Evolutionary conservation across 2,797 vertebrate species (phyloP).

Genomic region (Sandelia bainsii): DNA sequence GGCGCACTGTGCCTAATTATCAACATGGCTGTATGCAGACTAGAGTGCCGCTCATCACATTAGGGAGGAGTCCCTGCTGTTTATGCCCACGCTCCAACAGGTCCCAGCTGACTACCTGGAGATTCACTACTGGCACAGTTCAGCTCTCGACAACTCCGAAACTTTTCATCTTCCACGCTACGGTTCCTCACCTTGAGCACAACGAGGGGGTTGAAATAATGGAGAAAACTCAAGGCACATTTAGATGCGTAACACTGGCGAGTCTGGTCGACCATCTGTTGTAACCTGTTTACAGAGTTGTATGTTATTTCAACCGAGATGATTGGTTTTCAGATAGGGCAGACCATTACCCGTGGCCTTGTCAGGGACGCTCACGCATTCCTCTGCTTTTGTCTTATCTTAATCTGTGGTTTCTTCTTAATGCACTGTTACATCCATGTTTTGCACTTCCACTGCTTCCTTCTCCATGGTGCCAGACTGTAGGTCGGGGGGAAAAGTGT

Average conservation of each 20-base stretch:
- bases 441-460: constrained; percentile 9
- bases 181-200: constrained; percentile 37
- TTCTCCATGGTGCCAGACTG: constrained; percentile 5
- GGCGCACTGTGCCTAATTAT: constrained; percentile 80
- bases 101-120: constrained; percentile 74
- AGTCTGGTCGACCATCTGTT: constrained; percentile 35
- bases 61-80: constrained; percentile 76
- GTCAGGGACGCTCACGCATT: neutral
- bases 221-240: constrained; percentile 7
- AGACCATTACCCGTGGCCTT: neutral
- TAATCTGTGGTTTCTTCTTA: constrained; percentile 11
- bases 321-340: constrained; percentile 3
- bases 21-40: constrained; percentile 74
- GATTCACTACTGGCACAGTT: constrained; percentile 64
- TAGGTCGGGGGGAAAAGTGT: constrained; percentile 13
- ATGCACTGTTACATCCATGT: constrained; percentile 9
- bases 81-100: constrained; percentile 60
- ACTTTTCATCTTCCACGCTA: constrained; percentile 52
- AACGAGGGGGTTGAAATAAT: constrained; percentile 30
- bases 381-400: constrained; percentile 2
- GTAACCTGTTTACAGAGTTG: neutral
- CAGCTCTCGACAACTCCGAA: constrained; percentile 55
- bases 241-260: neutral
- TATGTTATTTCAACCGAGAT: constrained; percentile 1
- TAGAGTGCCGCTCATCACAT: constrained; percentile 75